Conservation (phyloP, 2,888 invertebrate genomes). For the Microctonus aethiopoides region DNA sequence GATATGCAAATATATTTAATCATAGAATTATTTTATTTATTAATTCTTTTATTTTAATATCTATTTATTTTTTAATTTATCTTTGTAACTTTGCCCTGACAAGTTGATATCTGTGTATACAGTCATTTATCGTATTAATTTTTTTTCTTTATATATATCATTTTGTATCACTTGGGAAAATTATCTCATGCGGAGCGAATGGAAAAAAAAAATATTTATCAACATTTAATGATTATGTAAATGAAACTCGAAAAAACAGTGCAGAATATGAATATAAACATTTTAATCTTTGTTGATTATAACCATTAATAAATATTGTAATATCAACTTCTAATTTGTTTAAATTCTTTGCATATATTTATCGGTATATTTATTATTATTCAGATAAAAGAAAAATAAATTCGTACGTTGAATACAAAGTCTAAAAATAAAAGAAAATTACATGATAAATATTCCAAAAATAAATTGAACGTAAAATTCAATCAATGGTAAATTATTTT, state of each 20-base stretch:
- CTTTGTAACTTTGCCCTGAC: neutral
- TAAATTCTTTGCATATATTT: neutral
- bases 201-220: neutral
- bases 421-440: neutral
- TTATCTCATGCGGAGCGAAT: constrained; percentile 2
- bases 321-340: neutral
- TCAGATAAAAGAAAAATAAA: no score
- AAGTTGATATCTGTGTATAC: constrained; percentile 16
- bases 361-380: neutral
- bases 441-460: neutral
- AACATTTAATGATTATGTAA: neutral
- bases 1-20: neutral
- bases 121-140: no score
- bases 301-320: neutral
- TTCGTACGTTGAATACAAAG: neutral
- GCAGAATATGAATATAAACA: neutral
- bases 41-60: neutral
- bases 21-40: neutral
- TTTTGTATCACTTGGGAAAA: neutral
- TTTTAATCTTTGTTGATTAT: neutral
- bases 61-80: neutral
- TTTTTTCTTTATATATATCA: no score
- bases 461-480: neutral
- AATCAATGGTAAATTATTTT: no score
- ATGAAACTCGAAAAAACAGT: neutral